Percentiles rank a stretch among this genome's conserved stretches.
phyloP scores from a whole-genome alignment of 2,888 invertebrate species.

The Terebella lapidaria region DNA sequence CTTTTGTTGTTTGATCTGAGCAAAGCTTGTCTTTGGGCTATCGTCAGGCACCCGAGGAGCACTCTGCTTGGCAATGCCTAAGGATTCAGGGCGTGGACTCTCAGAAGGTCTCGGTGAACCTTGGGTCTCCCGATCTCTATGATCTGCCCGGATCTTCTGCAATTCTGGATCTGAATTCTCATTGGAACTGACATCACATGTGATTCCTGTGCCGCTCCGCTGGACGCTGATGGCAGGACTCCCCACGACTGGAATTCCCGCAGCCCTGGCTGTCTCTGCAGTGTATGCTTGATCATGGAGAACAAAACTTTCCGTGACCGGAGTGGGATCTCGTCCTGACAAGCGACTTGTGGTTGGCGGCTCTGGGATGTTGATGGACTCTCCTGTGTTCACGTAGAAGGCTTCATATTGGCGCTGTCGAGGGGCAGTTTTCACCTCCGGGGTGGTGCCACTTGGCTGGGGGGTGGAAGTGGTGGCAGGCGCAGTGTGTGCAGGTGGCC shows the following conservation, averaged over 20 bases:
- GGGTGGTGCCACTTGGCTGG: background rate
- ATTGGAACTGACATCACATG: conserved; percentile 31
- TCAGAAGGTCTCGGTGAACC: background rate
- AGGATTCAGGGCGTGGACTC: conserved; percentile 9
- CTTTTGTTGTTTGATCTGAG: conserved; percentile 63
- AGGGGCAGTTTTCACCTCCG: background rate
- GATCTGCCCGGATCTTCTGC: conserved; percentile 44
- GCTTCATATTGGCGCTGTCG: conserved; percentile 10
- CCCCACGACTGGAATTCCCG: conserved; percentile 43
- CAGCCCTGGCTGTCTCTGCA: conserved; percentile 37
- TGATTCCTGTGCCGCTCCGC: background rate
- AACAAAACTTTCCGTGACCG: conserved; percentile 31
- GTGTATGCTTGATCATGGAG: conserved; percentile 32
- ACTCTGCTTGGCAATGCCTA: background rate
- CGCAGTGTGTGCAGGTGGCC: background rate
- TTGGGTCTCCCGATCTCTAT: conserved; percentile 31
- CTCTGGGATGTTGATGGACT: conserved; percentile 4
- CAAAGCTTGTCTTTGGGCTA: conserved; percentile 63
- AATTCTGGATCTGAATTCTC: conserved; percentile 48
- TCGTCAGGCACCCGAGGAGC: background rate
- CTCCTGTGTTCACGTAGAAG: conserved; percentile 14
- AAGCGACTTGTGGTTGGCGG: background rate
- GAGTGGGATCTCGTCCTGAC: background rate
- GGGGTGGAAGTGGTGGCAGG: background rate
- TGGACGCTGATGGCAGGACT: background rate